phyloP scores from a whole-genome alignment of 2,797 vertebrate genomes.

The Octomys mimax region DNA sequence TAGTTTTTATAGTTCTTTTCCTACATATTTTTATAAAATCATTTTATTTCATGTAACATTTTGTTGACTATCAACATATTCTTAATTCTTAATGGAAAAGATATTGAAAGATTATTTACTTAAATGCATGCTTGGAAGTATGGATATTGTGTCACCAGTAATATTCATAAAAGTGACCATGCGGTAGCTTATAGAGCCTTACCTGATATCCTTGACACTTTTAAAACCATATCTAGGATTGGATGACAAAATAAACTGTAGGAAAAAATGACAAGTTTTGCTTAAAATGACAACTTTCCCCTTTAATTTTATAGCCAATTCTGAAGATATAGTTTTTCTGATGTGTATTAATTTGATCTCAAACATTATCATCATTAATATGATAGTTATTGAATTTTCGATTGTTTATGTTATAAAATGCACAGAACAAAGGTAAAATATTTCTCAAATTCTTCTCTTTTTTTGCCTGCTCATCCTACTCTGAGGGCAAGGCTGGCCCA shows the following conservation, averaged over 20 bases:
- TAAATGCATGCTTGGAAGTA: not conserved
- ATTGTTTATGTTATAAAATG: not conserved
- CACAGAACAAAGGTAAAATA: not conserved
- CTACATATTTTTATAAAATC: constrained; percentile 44
- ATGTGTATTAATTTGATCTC: not conserved
- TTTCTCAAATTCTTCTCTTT: not conserved
- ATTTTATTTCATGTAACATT: constrained; percentile 40
- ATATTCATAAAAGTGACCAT: not conserved
- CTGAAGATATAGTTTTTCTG: not conserved
- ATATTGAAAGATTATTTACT: not conserved
- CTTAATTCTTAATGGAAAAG: constrained; percentile 49
- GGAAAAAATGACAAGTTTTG: not conserved
- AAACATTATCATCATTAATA: not conserved
- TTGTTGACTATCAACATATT: constrained; percentile 46
- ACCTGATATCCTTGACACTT: not conserved
- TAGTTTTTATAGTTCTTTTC: constrained; percentile 45
- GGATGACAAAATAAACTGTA: constrained; percentile 6
- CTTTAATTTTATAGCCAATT: constrained; percentile 26
- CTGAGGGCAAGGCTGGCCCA: no score
- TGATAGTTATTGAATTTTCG: constrained; percentile 4
- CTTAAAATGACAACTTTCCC: not conserved
- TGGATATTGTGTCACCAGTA: not conserved
- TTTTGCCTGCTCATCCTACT: no score
- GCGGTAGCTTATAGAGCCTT: not conserved
- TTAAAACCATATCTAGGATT: constrained; percentile 41